Conservation (phyloP, 2,113 vertebrate genomes). For the Nesoenas mayeri region DNA sequence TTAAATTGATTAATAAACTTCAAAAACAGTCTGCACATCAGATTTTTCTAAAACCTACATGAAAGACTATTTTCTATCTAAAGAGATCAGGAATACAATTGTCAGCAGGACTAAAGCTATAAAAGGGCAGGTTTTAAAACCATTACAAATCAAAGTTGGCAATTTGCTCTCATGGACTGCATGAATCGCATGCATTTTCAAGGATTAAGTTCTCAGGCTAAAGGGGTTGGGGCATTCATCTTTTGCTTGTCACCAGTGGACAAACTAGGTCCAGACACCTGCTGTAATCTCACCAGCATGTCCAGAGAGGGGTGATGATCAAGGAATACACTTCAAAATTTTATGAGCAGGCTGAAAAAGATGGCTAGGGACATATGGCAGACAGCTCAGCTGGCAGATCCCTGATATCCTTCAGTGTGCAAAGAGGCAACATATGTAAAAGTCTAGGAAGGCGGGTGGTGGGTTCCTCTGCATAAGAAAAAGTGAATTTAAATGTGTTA, state of each 20-base stretch:
- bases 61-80: background rate
- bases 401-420: background rate
- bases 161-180: background rate
- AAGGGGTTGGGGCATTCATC: fast-evolving
- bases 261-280: background rate
- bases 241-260: background rate
- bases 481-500: background rate
- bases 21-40: background rate
- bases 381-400: background rate
- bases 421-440: background rate
- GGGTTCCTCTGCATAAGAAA: background rate
- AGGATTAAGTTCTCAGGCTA: background rate
- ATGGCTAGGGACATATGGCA: background rate
- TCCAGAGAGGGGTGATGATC: background rate
- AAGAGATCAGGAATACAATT: background rate
- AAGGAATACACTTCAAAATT: background rate
- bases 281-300: background rate
- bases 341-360: background rate
- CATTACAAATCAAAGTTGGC: background rate
- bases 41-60: background rate
- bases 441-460: background rate
- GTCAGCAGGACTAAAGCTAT: background rate
- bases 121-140: background rate
- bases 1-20: background rate
- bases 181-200: background rate